These are phyloP conservation scores for Tragelaphus buxtoni DNA, from an alignment of 2,113 vertebrate species.

Conservation along the genomic window DNA sequence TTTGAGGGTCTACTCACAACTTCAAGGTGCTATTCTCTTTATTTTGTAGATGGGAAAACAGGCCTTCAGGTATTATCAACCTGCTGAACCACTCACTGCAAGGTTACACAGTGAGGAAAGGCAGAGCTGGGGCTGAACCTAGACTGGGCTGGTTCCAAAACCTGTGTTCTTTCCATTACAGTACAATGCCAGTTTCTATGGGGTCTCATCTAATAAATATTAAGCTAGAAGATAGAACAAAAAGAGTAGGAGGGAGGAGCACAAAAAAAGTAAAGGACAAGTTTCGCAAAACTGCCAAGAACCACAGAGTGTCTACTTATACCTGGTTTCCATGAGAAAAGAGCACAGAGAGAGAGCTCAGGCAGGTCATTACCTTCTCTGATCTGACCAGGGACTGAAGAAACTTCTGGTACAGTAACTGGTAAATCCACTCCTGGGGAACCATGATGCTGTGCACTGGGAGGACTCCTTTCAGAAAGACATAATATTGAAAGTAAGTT, in stretches of 20 bases:
- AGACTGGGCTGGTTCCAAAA: neutral
- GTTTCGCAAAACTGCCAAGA: neutral
- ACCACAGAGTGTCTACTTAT: neutral
- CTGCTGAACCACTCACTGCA: neutral
- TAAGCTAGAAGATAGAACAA: neutral
- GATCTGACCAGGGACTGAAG: slow-evolving; percentile 56
- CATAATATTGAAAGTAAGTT: slow-evolving; percentile 22
- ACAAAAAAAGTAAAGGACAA: neutral
- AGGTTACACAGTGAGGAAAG: neutral
- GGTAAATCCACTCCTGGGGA: slow-evolving; percentile 54
- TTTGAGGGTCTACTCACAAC: neutral
- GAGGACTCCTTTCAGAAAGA: slow-evolving; percentile 71
- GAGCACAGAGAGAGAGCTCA: neutral
- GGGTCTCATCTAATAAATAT: neutral
- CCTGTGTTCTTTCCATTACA: neutral
- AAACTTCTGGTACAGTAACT: slow-evolving; percentile 29
- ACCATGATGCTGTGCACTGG: slow-evolving; percentile 36
- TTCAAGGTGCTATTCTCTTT: neutral
- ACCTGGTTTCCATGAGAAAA: neutral
- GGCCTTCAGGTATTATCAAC: neutral
- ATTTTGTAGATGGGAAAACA: neutral
- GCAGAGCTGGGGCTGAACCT: neutral
- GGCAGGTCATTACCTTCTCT: slow-evolving; percentile 78
- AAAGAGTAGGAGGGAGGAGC: neutral
- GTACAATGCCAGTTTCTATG: neutral